Conservation (phyloP, 2,113 vertebrate species). For the Corydoras maculifer region DNA sequence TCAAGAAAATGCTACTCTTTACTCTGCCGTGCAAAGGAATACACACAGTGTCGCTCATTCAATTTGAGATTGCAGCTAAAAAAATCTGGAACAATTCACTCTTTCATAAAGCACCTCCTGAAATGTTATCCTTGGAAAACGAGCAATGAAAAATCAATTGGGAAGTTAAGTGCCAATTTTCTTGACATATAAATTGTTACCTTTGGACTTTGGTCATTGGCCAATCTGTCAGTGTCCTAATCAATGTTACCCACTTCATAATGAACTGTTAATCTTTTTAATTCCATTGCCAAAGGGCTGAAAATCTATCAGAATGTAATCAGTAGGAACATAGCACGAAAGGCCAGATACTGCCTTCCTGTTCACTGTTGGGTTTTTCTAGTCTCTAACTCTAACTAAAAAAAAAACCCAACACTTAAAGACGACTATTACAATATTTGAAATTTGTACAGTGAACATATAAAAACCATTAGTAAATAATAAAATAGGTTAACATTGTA, state of each 20-base stretch:
- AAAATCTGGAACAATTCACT: constrained; percentile 45
- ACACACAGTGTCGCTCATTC: constrained; percentile 32
- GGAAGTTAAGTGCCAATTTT: constrained; percentile 60
- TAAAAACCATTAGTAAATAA: no score
- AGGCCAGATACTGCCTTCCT: constrained; percentile 1
- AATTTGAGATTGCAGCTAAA: constrained; percentile 49
- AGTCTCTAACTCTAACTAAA: neutral
- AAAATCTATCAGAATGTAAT: constrained; percentile 74
- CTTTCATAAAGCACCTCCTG: constrained; percentile 46
- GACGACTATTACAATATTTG: no score
- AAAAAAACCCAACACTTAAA: neutral
- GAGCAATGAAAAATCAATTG: constrained; percentile 58
- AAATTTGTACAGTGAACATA: no score
- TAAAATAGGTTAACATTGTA: no score
- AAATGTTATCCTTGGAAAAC: constrained; percentile 52
- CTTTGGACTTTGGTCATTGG: constrained; percentile 61
- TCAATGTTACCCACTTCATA: constrained; percentile 67
- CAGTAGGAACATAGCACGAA: constrained; percentile 50
- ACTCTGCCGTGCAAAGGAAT: constrained; percentile 1
- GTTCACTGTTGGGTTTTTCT: constrained; percentile 15
- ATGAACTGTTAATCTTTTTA: constrained; percentile 76
- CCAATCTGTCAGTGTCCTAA: constrained; percentile 63
- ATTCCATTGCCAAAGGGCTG: constrained; percentile 65
- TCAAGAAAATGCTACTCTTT: neutral
- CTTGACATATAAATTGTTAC: constrained; percentile 62